Percentiles rank a stretch among this genome's conserved stretches.
phyloP scores from a whole-genome alignment of 1,140 invertebrate species.

The Drosophila erecta region DNA sequence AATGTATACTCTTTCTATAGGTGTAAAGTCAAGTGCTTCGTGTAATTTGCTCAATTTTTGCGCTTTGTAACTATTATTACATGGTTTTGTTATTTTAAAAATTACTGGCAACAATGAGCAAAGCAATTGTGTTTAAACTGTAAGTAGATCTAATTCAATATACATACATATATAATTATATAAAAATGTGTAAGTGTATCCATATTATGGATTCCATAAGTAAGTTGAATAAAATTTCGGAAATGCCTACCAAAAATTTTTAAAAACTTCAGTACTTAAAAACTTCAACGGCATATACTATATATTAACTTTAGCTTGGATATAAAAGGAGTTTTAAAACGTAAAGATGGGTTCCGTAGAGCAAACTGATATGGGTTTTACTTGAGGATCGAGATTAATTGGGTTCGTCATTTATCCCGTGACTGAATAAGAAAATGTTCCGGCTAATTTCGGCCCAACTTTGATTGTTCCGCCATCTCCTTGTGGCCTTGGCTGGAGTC shows the following conservation, averaged over 20 bases:
- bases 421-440: slow-evolving; percentile 28
- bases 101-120: slow-evolving; percentile 59
- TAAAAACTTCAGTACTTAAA: not conserved
- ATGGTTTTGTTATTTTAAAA: slow-evolving; percentile 36
- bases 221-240: slow-evolving; percentile 53
- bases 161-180: slow-evolving; percentile 47
- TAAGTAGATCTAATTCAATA: slow-evolving; percentile 75
- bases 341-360: no score
- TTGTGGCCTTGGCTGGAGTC: slow-evolving; percentile 3
- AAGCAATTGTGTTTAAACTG: slow-evolving; percentile 74
- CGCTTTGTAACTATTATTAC: slow-evolving; percentile 71
- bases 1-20: slow-evolving; percentile 32
- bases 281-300: no score
- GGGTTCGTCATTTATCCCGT: not conserved
- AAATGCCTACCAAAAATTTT: slow-evolving; percentile 22
- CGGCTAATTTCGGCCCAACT: slow-evolving; percentile 62
- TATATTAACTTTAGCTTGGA: no score
- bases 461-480: slow-evolving; percentile 26
- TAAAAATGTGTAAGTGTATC: slow-evolving; percentile 57
- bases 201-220: no score
- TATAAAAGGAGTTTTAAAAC: no score
- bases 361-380: not conserved
- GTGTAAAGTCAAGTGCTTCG: slow-evolving; percentile 67
- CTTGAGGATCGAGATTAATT: not conserved
- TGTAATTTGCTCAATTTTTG: slow-evolving; percentile 80